phyloP scores from a whole-genome alignment of 2,797 vertebrate genomes.

The Xyrichtys novacula region DNA sequence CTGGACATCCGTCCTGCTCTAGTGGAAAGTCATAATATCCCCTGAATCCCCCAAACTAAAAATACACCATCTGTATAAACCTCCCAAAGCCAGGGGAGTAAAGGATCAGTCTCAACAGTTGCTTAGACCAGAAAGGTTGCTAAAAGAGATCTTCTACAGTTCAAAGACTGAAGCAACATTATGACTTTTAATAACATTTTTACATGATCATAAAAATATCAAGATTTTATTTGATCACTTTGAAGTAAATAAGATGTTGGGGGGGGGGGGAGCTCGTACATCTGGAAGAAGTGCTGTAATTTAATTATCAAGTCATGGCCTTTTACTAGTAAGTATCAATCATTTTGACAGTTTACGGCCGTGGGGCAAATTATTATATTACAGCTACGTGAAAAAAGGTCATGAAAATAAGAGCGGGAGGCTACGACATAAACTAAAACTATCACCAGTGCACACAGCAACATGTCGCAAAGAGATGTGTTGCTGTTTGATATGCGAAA shows the following conservation, averaged over 20 bases:
- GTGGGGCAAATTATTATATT: constrained; percentile 27
- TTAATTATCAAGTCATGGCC: constrained; percentile 50
- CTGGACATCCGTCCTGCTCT: constrained; percentile 19
- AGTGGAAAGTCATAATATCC: neutral
- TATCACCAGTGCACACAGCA: neutral
- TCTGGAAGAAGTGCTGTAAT: constrained; percentile 35
- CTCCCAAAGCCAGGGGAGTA: constrained; percentile 14
- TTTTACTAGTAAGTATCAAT: constrained; percentile 46
- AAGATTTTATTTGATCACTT: neutral
- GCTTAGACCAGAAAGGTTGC: constrained; percentile 24
- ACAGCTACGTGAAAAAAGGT: constrained; percentile 1
- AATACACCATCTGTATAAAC: constrained; percentile 31
- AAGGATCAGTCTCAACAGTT: constrained; percentile 21
- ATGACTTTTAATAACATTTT: neutral
- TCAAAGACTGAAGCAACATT: neutral
- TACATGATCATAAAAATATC: neutral
- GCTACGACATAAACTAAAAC: constrained; percentile 5
- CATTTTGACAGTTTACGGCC: constrained; percentile 49
- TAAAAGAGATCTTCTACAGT: no score
- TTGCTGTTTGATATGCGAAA: neutral
- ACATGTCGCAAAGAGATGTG: neutral
- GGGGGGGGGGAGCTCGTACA: constrained; percentile 26
- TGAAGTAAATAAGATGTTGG: constrained; percentile 30
- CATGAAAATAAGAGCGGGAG: constrained; percentile 15
- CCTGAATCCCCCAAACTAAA: neutral